Percentiles rank a stretch among this genome's conserved stretches.
These are phyloP conservation scores for Apodemia mormo DNA, from an alignment of 2,888 invertebrate species.

Conservation along the genomic window DNA sequence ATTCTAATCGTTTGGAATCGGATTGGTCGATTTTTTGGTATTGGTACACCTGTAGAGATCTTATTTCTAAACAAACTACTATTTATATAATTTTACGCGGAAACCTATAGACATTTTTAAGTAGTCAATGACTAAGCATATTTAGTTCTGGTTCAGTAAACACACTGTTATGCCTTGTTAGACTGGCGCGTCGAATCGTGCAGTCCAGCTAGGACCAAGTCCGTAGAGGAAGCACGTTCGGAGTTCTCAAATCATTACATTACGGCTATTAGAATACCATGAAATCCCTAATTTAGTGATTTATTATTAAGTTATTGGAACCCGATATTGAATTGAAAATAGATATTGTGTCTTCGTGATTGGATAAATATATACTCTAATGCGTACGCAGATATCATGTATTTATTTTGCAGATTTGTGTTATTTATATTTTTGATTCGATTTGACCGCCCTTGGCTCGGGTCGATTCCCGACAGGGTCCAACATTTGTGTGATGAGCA, in stretches of 20 bases:
- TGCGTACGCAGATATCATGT: too few species aligned
- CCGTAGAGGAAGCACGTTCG: neutral
- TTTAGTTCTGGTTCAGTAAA: slow-evolving; percentile 36
- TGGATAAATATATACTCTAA: too few species aligned
- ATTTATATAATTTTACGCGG: neutral
- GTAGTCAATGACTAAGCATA: slow-evolving; percentile 22
- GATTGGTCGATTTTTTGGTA: too few species aligned
- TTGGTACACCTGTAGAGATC: neutral
- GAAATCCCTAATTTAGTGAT: slow-evolving; percentile 50
- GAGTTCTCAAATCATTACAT: slow-evolving; percentile 40
- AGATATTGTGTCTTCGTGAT: too few species aligned
- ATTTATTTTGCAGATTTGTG: too few species aligned
- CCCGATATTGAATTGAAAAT: neutral
- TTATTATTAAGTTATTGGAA: slow-evolving; percentile 11
- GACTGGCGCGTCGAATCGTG: slow-evolving; percentile 47
- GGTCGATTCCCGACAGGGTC: too few species aligned
- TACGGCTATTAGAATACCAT: slow-evolving; percentile 60
- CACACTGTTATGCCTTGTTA: slow-evolving; percentile 46
- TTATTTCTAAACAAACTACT: neutral
- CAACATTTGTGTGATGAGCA: too few species aligned
- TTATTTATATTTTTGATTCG: too few species aligned
- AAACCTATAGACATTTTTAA: neutral
- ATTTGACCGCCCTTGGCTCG: too few species aligned
- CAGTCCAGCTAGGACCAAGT: slow-evolving; percentile 46
- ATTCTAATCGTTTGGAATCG: too few species aligned